Conservation (phyloP, 1,140 invertebrate species). For the Lasioglossum baleicum region DNA sequence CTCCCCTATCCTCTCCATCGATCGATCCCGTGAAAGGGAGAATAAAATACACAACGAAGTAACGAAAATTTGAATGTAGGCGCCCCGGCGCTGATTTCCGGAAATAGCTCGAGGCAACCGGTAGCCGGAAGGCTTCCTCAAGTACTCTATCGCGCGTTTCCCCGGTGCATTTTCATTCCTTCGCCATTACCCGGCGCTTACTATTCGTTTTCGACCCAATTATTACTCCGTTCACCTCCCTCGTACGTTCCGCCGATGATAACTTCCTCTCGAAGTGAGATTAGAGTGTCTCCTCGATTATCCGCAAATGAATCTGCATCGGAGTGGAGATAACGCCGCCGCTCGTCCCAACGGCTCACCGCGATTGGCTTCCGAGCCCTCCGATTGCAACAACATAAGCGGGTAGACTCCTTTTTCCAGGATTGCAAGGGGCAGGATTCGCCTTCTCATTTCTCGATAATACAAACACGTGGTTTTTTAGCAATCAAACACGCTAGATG, state of each 20-base stretch:
- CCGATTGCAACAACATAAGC: too few species aligned
- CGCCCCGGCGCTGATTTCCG: conserved; percentile 16
- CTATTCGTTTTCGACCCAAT: conserved; percentile 42
- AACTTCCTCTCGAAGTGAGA: conserved; percentile 9
- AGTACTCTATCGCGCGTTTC: conserved; percentile 26
- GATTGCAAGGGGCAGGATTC: too few species aligned
- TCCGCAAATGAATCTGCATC: conserved; percentile 24
- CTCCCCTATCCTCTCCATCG: not conserved
- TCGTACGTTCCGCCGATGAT: not conserved
- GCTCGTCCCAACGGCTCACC: not conserved
- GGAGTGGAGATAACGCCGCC: not conserved
- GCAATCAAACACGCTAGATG: too few species aligned
- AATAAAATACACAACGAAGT: not conserved
- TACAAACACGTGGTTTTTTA: too few species aligned
- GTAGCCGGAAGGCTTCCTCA: conserved; percentile 33
- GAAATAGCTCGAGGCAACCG: conserved; percentile 13
- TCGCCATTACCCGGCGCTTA: conserved; percentile 24
- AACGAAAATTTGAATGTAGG: conserved; percentile 10
- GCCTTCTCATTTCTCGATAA: too few species aligned
- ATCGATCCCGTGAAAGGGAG: not conserved
- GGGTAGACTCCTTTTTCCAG: too few species aligned
- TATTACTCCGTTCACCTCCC: conserved; percentile 16
- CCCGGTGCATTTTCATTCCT: conserved; percentile 21
- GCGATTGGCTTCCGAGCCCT: too few species aligned
- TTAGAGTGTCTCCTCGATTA: conserved; percentile 32